Conservation (phyloP, 2,113 vertebrate species). For the Microtus pennsylvanicus region DNA sequence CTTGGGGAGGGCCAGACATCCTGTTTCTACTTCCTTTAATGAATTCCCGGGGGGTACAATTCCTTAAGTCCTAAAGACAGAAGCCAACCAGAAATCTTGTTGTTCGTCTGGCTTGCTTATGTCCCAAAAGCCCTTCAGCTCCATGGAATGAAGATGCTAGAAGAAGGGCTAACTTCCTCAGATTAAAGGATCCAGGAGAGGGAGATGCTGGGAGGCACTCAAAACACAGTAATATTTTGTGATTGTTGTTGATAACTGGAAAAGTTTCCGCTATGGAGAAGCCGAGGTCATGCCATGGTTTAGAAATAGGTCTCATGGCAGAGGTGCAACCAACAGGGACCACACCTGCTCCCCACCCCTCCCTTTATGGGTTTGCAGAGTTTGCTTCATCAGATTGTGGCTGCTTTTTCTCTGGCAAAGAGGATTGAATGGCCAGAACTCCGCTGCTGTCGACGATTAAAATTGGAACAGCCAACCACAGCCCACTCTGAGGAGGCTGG, state of each 20-base stretch:
- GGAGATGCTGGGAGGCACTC: not conserved
- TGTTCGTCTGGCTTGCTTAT: not conserved
- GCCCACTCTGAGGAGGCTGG: constrained; percentile 60
- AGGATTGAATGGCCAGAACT: constrained; percentile 58
- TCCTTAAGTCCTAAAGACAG: constrained; percentile 46
- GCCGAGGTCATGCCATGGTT: constrained; percentile 10
- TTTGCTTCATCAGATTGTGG: constrained; percentile 21
- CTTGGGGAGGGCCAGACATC: not conserved
- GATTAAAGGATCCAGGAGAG: not conserved
- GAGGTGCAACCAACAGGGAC: constrained; percentile 5
- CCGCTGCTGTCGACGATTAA: constrained; percentile 54
- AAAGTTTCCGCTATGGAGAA: not conserved
- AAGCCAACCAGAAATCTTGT: not conserved
- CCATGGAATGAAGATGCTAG: not conserved
- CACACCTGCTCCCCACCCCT: not conserved
- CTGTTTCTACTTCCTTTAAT: constrained; percentile 19
- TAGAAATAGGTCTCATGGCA: constrained; percentile 40
- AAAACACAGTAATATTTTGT: not conserved
- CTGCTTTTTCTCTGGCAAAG: constrained; percentile 40
- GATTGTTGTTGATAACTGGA: not conserved
- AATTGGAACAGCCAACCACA: constrained; percentile 59
- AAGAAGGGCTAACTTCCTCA: constrained; percentile 5
- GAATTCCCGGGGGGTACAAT: not conserved
- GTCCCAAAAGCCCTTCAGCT: not conserved
- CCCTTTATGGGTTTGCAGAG: not conserved